phyloP scores from a whole-genome alignment of 2,113 vertebrate genomes.

The Channa maculata region DNA sequence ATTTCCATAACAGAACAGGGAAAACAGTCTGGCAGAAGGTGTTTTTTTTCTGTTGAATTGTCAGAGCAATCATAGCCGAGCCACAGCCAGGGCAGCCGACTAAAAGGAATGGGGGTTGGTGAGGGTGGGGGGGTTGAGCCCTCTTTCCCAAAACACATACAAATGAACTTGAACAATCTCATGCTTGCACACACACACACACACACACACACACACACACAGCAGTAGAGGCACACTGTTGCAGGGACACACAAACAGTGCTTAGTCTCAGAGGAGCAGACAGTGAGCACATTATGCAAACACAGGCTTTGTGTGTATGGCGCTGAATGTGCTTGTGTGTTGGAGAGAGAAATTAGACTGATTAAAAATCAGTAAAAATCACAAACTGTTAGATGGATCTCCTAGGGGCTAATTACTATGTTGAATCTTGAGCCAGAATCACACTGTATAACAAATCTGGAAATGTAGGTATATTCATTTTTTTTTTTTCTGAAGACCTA shows the following conservation, averaged over 20 bases:
- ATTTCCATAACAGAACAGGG: slow-evolving; percentile 82
- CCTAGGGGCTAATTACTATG: slow-evolving; percentile 82
- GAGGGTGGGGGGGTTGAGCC: slow-evolving; percentile 11
- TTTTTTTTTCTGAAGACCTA: slow-evolving; percentile 50
- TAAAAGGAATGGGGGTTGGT: slow-evolving; percentile 39
- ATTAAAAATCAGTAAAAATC: slow-evolving; percentile 83
- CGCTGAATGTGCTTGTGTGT: slow-evolving; percentile 74
- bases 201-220: slow-evolving; percentile 24
- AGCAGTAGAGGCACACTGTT: slow-evolving; percentile 57
- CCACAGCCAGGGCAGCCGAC: slow-evolving; percentile 68
- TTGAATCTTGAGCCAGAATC: slow-evolving; percentile 69
- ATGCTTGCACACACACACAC: slow-evolving; percentile 39
- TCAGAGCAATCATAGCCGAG: slow-evolving; percentile 76
- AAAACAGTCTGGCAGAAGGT: slow-evolving; percentile 79
- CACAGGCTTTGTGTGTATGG: slow-evolving; percentile 74
- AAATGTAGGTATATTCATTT: slow-evolving; percentile 60
- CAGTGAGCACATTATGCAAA: slow-evolving; percentile 83
- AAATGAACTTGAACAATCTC: slow-evolving; percentile 73
- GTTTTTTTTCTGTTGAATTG: slow-evolving; percentile 65
- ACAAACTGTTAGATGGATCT: slow-evolving; percentile 82
- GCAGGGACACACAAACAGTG: slow-evolving; percentile 75
- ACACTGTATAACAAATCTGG: slow-evolving; percentile 73
- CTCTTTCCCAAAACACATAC: slow-evolving; percentile 71
- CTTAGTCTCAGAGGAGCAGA: slow-evolving; percentile 80
- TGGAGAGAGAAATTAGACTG: slow-evolving; percentile 81